Evolutionary conservation across 2,113 vertebrate genomes (phyloP).

Genomic region (Colaptes auratus): DNA sequence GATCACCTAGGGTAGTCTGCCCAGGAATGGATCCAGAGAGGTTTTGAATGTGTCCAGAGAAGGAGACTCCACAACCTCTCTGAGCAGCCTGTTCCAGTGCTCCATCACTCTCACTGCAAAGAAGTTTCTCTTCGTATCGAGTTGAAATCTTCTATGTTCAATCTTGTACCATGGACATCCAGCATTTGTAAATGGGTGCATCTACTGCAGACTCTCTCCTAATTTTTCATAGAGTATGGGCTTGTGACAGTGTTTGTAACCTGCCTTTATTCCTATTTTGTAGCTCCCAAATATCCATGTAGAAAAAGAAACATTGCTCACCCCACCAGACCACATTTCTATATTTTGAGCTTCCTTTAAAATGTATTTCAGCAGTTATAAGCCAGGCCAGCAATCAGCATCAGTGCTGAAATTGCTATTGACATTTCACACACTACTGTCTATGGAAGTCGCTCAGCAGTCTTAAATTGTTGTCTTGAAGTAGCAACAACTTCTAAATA

Average conservation of each 20-base stretch:
- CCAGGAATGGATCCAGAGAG: too few species aligned
- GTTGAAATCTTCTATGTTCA: too few species aligned
- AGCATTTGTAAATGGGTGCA: background rate
- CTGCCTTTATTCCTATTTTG: background rate
- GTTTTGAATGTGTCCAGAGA: too few species aligned
- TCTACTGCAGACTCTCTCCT: background rate
- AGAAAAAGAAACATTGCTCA: background rate
- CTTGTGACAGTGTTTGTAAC: background rate
- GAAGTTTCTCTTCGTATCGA: too few species aligned
- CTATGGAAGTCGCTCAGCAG: background rate
- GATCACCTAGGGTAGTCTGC: too few species aligned
- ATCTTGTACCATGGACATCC: background rate
- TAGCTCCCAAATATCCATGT: background rate
- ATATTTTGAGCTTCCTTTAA: background rate
- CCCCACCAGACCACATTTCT: background rate
- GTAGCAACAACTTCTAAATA: background rate
- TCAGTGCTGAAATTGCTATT: background rate
- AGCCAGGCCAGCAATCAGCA: background rate
- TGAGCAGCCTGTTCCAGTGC: too few species aligned
- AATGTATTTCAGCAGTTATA: background rate
- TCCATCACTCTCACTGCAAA: too few species aligned
- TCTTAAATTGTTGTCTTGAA: background rate
- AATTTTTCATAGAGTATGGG: background rate
- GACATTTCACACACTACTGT: background rate
- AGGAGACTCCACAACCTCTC: too few species aligned